Evolutionary conservation across 2,797 vertebrate genomes (phyloP).

Genomic region (Balearica regulorum): DNA sequence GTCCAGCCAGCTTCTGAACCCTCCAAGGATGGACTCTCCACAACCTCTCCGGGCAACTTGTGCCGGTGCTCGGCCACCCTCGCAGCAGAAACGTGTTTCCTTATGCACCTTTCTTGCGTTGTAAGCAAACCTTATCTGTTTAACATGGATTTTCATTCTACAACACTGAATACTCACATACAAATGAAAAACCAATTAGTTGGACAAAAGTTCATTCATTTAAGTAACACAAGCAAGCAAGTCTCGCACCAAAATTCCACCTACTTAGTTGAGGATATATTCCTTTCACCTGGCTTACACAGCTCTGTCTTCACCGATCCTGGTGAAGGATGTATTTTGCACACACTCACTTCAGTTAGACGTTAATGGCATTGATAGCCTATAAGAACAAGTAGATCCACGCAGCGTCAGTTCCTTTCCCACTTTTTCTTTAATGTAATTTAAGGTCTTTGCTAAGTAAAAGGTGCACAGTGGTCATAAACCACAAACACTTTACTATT

Average conservation of each 20-base stretch:
- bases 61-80: too few species aligned
- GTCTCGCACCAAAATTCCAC: background rate
- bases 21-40: rapidly evolving
- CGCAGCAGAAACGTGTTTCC: background rate
- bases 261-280: background rate
- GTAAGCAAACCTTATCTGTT: background rate
- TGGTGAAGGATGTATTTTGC: background rate
- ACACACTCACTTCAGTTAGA: background rate
- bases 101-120: rapidly evolving
- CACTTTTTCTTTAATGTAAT: background rate
- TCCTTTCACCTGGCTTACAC: background rate
- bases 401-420: background rate
- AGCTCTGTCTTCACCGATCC: background rate
- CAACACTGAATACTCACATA: background rate
- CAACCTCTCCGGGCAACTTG: too few species aligned
- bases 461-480: background rate
- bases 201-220: background rate
- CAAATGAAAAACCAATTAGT: background rate
- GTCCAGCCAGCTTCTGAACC: rapidly evolving
- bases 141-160: rapidly evolving
- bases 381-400: background rate
- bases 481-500: background rate
- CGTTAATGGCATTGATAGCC: rapidly evolving
- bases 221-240: background rate
- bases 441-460: background rate